These are phyloP conservation scores for Hyposoter dolosus DNA, from an alignment of 2,888 invertebrate species.

Conservation along the genomic window DNA sequence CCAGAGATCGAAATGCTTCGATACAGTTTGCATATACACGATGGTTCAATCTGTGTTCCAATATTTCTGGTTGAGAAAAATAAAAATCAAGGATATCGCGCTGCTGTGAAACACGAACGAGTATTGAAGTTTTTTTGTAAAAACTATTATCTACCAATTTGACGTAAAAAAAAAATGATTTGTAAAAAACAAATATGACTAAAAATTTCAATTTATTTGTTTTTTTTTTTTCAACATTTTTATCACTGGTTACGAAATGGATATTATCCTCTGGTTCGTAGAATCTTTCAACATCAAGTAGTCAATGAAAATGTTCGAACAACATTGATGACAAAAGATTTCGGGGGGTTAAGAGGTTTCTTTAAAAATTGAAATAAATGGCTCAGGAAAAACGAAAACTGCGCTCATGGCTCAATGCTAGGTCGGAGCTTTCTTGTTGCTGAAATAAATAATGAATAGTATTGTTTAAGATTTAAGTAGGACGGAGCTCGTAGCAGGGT, in stretches of 20 bases:
- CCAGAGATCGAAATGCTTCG: not conserved
- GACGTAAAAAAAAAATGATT: not conserved
- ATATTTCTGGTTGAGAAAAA: not conserved
- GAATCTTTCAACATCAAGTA: not conserved
- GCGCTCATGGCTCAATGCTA: not conserved
- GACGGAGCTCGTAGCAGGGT: not conserved
- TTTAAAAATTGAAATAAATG: too few species aligned
- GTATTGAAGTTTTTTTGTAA: not conserved
- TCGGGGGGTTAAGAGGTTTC: too few species aligned
- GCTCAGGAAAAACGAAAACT: not conserved
- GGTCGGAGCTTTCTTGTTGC: not conserved
- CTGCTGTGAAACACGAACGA: not conserved
- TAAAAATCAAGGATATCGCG: not conserved
- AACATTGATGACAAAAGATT: not conserved
- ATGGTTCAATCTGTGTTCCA: not conserved
- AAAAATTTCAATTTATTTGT: not conserved
- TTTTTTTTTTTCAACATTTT: not conserved
- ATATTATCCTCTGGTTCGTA: not conserved
- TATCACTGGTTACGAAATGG: not conserved
- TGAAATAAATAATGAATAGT: not conserved
- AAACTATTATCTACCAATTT: not conserved
- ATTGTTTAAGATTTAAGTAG: slow-evolving; percentile 1
- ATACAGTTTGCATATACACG: not conserved
- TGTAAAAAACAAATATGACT: not conserved
- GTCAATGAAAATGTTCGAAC: not conserved